A percentile compares a stretch with the other conserved stretches of the same genome.
Conservation (phyloP, 2,888 invertebrate species). For the Entomobrya multifasciata region DNA sequence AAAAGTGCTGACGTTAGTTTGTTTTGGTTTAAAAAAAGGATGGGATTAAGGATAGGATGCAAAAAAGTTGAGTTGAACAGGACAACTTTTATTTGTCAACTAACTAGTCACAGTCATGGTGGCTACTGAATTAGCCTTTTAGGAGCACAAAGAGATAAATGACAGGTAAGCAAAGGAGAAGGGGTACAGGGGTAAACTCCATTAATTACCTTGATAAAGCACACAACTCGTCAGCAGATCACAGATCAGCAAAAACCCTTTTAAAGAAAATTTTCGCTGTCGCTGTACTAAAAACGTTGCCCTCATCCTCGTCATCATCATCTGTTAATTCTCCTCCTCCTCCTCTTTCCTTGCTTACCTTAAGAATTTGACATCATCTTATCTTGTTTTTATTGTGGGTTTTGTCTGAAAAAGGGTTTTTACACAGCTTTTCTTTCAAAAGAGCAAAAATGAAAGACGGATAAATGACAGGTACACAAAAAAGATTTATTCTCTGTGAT, state of each 20-base stretch:
- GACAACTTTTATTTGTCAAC: slow-evolving; percentile 33
- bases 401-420: not conserved
- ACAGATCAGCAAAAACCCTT: slow-evolving; percentile 31
- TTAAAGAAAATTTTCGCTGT: slow-evolving; percentile 5
- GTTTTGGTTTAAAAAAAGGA: no score
- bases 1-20: slow-evolving; percentile 3
- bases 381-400: not conserved
- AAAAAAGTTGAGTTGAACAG: no score
- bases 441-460: slow-evolving; percentile 36
- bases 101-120: slow-evolving; percentile 32
- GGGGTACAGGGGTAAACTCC: not conserved
- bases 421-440: slow-evolving; percentile 4
- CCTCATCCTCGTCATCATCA: no score
- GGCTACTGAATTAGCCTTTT: slow-evolving; percentile 37
- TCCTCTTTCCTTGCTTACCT: not conserved
- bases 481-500: slow-evolving; percentile 55
- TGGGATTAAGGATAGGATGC: no score
- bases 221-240: slow-evolving; percentile 1
- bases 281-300: no score
- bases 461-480: slow-evolving; percentile 48
- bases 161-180: slow-evolving; percentile 3
- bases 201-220: slow-evolving; percentile 44
- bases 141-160: no score
- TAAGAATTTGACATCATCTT: not conserved
- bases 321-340: no score